Evolutionary conservation across 2,113 vertebrate genomes (phyloP).

Genomic region (Octodon degus): DNA sequence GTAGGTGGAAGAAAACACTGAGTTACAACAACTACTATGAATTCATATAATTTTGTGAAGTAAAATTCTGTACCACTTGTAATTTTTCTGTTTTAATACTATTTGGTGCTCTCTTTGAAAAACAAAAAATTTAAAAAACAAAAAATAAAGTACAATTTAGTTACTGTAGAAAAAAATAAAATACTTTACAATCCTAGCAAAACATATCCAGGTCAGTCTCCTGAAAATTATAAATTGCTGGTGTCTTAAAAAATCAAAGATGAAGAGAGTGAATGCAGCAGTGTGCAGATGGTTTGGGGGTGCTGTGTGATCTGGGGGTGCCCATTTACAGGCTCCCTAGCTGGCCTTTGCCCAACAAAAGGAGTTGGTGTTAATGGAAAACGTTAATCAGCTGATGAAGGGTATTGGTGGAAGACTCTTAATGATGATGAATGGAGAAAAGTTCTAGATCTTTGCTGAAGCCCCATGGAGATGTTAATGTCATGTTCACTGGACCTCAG

Average conservation of each 20-base stretch:
- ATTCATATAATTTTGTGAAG: too few species aligned
- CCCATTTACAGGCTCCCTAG: not conserved
- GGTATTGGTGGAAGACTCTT: constrained; percentile 94
- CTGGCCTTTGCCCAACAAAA: not conserved
- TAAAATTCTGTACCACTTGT: too few species aligned
- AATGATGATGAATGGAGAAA: constrained; percentile 97
- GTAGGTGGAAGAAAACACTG: too few species aligned
- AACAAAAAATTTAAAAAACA: too few species aligned
- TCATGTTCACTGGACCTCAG: constrained; percentile 98
- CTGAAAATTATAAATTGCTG: too few species aligned
- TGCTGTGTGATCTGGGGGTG: not conserved
- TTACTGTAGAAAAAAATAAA: not conserved
- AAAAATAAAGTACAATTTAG: not conserved
- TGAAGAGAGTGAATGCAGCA: not conserved
- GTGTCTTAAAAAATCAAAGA: not conserved
- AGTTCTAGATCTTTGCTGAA: constrained; percentile 95
- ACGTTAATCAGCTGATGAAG: constrained; percentile 96
- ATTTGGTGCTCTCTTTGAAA: too few species aligned
- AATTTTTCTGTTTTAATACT: too few species aligned
- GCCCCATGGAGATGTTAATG: constrained; percentile 93
- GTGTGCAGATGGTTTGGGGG: not conserved
- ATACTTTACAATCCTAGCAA: not conserved
- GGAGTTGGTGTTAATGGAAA: constrained; percentile 95
- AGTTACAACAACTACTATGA: too few species aligned
- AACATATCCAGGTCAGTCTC: too few species aligned